A percentile compares a stretch with the other conserved stretches of the same genome.
Conservation (phyloP, 1,140 invertebrate species). For the Aphelinus certus region DNA sequence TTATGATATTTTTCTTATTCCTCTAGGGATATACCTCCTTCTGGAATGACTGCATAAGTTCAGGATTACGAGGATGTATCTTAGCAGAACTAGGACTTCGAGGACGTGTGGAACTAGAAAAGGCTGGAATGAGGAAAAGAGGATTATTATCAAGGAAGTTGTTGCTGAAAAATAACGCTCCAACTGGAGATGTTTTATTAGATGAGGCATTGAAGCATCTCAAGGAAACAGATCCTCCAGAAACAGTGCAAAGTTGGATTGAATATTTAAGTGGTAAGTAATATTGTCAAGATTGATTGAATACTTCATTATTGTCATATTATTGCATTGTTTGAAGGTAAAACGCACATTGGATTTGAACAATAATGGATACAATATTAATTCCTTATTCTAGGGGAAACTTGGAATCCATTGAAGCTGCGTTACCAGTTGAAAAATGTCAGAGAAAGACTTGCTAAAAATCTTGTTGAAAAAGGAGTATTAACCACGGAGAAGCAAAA, state of each 20-base stretch:
- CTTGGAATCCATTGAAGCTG: slow-evolving; percentile 99
- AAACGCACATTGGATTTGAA: too few species aligned
- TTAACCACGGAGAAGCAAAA: slow-evolving; percentile 99
- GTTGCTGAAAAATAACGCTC: slow-evolving; percentile 84
- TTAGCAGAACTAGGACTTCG: slow-evolving; percentile 95
- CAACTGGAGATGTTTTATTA: slow-evolving; percentile 96
- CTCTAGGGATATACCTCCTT: slow-evolving; percentile 98
- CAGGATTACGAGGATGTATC: slow-evolving; percentile 97
- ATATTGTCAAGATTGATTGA: slow-evolving; percentile 11
- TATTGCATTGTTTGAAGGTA: too few species aligned
- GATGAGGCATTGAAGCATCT: slow-evolving; percentile 99
- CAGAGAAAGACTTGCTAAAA: slow-evolving; percentile 97
- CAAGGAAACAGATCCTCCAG: slow-evolving; percentile 95
- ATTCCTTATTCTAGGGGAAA: slow-evolving; percentile 82
- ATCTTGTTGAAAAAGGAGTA: slow-evolving; percentile 99
- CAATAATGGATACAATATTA: too few species aligned
- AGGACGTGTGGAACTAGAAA: slow-evolving; percentile 95
- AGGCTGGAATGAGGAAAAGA: slow-evolving; percentile 93
- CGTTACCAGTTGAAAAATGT: slow-evolving; percentile 99
- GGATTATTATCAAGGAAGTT: slow-evolving; percentile 85
- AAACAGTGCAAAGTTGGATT: slow-evolving; percentile 99
- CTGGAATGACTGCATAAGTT: slow-evolving; percentile 99
- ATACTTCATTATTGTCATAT: neutral
- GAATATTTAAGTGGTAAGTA: slow-evolving; percentile 96
- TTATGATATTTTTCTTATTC: slow-evolving; percentile 19